Evolutionary conservation across 2,113 vertebrate genomes (phyloP).

Genomic region (Poeciliopsis retropinna): DNA sequence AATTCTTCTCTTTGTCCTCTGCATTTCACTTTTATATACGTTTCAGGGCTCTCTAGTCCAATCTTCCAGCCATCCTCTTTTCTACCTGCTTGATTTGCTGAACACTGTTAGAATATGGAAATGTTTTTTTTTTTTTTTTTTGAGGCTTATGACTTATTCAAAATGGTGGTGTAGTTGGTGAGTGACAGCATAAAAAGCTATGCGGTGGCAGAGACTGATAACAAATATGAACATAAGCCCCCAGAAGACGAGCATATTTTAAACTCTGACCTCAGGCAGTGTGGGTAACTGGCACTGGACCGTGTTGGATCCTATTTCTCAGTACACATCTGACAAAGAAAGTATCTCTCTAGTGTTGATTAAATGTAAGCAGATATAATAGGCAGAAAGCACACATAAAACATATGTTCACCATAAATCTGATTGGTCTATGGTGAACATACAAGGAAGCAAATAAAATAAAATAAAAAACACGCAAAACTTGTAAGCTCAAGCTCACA

Average conservation of each 20-base stretch:
- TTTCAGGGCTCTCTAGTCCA: neutral
- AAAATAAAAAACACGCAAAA: too few species aligned
- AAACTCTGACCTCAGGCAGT: constrained; percentile 16
- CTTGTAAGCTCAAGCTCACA: too few species aligned
- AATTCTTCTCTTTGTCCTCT: neutral
- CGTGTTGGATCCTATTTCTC: neutral
- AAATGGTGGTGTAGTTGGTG: neutral
- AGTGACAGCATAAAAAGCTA: neutral
- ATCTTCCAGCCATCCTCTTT: neutral
- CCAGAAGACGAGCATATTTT: neutral
- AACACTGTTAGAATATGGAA: neutral
- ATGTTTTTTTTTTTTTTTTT: neutral
- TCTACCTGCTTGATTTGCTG: neutral
- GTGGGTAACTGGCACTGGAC: constrained; percentile 13
- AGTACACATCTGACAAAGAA: neutral
- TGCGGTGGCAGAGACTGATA: neutral
- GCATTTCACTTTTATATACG: neutral
- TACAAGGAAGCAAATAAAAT: too few species aligned
- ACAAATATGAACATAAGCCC: constrained; percentile 12
- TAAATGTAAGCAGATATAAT: neutral
- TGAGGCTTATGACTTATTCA: neutral
- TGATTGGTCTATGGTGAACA: too few species aligned
- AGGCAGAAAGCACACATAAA: neutral
- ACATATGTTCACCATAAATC: neutral
- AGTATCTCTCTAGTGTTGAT: neutral